Evolutionary conservation across 2,113 vertebrate genomes (phyloP).

Genomic region (Tor tambroides): DNA sequence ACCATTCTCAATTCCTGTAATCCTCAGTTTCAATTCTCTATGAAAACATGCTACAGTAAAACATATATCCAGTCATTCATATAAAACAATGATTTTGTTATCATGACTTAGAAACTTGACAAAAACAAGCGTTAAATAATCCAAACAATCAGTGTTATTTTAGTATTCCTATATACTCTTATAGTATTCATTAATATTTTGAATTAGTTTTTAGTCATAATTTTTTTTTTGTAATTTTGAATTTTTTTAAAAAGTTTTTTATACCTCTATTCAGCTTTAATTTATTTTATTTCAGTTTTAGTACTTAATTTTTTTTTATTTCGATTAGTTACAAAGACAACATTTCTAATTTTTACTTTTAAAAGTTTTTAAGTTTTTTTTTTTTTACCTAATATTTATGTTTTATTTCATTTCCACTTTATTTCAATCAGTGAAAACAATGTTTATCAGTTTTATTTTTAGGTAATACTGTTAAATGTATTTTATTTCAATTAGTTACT

Average conservation of each 20-base stretch:
- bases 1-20: slow-evolving; percentile 26
- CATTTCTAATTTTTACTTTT: not conserved
- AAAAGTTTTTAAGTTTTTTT: not conserved
- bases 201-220: not conserved
- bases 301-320: not conserved
- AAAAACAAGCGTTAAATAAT: not conserved
- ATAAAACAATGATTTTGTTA: not conserved
- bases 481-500: not conserved
- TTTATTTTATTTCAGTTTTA: not conserved
- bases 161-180: not conserved
- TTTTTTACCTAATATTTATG: not conserved
- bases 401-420: not conserved
- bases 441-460: not conserved
- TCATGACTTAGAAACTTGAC: not conserved
- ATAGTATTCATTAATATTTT: not conserved
- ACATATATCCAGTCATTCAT: not conserved
- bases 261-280: not conserved
- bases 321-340: not conserved
- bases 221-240: not conserved
- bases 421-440: not conserved
- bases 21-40: slow-evolving; percentile 37
- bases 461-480: not conserved
- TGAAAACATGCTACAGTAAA: slow-evolving; percentile 28
- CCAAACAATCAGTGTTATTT: not conserved
- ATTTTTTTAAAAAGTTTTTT: not conserved